Evolutionary conservation across 2,888 invertebrate genomes (phyloP), one percentile per base, ranked within the genome.

Genomic region (Sinohyriopsis cumingii): DNA sequence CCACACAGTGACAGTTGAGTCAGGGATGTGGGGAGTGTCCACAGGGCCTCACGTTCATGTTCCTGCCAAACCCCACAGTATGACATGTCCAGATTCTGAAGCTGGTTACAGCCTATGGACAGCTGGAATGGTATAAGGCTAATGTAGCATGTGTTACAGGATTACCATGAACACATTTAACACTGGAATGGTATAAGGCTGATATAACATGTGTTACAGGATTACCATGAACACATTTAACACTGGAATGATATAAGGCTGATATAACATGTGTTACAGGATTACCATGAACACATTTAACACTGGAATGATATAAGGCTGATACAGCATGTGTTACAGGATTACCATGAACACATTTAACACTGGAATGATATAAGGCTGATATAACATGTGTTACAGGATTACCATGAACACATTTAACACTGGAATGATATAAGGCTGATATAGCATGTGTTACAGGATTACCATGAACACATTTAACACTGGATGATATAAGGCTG

Each of bases 1-100:
- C 88, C 88, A 75, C 83, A 84, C 59, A 88, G 82, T 0, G 87
- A 85, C 19, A 88, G 80, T 19, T 82, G 78, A 22, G 77, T 78
- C 33, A 88, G 76, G 0, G 82, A 76, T 15, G 78, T 80, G 0
- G 87, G 87, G n/a, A 88, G 77, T 9, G 80, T 82, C 82, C 83
- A 83, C 18, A 87, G 69, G 4, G 80, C 80, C 66, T 86, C 79
- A 59, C 75, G 75, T 59, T 80, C 81, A n/a, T 83, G 80, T n/a
- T 69, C 25, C 9, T 70, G 63, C 55, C 88, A 70, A 19, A 78
- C 74, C 62, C 74, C 82, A 71, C 87, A 87, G 79, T 86, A 88
- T 5, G 87, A 86, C 57, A 88, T 73, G 70, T 88, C 87, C 59
- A 88, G 76, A 7, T 67, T 68, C 59, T 80, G 74, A 28, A 88